These are phyloP conservation scores for Callinectes sapidus DNA, from an alignment of 2,888 invertebrate genomes.

Conservation along the genomic window DNA sequence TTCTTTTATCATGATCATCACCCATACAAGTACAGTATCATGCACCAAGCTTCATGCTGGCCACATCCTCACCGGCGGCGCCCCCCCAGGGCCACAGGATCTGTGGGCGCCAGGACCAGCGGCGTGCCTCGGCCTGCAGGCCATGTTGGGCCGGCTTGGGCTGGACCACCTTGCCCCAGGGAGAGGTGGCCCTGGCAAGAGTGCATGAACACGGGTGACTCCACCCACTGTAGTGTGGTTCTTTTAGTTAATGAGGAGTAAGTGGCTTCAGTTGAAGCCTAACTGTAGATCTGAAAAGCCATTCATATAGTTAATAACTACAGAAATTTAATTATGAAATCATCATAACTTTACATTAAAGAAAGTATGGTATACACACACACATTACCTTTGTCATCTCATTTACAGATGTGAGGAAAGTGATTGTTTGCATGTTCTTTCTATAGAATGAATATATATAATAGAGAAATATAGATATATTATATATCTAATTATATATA, in stretches of 20 bases:
- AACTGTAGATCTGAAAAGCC: constrained; percentile 55
- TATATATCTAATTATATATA: neutral
- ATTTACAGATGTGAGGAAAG: constrained; percentile 11
- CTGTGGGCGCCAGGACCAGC: neutral
- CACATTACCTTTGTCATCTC: constrained; percentile 21
- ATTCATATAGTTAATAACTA: constrained; percentile 58
- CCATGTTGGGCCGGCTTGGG: neutral
- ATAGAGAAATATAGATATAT: constrained; percentile 22
- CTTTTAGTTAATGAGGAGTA: constrained; percentile 30
- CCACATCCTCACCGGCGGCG: constrained; percentile 40
- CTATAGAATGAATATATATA: neutral
- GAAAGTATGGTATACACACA: neutral
- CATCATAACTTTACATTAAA: constrained; percentile 26
- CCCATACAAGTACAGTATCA: neutral
- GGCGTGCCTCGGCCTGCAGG: neutral
- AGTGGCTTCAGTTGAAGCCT: constrained; percentile 43
- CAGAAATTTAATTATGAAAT: constrained; percentile 27
- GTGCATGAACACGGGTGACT: neutral
- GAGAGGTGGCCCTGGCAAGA: constrained; percentile 29
- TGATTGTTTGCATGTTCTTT: constrained; percentile 4
- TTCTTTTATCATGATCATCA: constrained; percentile 40
- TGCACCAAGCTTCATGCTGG: constrained; percentile 46
- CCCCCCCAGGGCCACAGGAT: neutral
- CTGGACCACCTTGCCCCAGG: neutral
- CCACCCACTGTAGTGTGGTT: constrained; percentile 23